Evolutionary conservation across 2,888 invertebrate species (phyloP), one percentile per base, ranked within the genome.

Genomic region (Melanophora roralis): DNA sequence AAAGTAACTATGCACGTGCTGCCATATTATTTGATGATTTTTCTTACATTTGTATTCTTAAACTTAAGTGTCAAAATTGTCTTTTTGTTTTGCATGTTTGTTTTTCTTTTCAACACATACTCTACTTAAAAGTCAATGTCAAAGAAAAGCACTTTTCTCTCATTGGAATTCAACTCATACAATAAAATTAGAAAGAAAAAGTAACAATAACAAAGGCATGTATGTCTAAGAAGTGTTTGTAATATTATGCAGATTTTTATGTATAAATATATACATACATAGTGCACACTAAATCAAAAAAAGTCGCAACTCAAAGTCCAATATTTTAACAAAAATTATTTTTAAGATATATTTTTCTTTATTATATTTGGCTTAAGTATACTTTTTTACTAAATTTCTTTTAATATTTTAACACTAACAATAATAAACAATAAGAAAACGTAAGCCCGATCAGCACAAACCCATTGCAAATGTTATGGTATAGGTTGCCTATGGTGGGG

Each of bases 81-180:
- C 27, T 57, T 59, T 43, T 65, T 60, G 12, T 45, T 16, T 53
- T 32, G 21, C 40, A 14, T 40, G 9, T 40, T 32, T 53, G 9
- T 64, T 51, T 14, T 51, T 12, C 12, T 45, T 55, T 53, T 53
- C 36, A 23, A 72, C 53, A 62, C 16, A 72, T 36, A 36, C 12
- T 23, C 36, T 1, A 40, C n/a, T 19, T 71, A 19, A 53, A 62
- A 62, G 40, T 62, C 49, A 60, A 60, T 60, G 59, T 32, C 47
- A 45, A 14, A 71, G 16, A 19, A 59, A 51, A 49, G 23, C 49
- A 59, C 12, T 36, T 62, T 49, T 12, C 2, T 27, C 67, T 67
- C 43, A 72, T 78, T 72, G 21, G 67, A 72, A 72, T 78, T 60
- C 78, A 78, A 27, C 47, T 21, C 36, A 59, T 23, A 55, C 67